Evolutionary conservation across 2,113 vertebrate genomes (phyloP), one percentile per base, ranked within the genome.

Genomic region (Varanus komodoensis): DNA sequence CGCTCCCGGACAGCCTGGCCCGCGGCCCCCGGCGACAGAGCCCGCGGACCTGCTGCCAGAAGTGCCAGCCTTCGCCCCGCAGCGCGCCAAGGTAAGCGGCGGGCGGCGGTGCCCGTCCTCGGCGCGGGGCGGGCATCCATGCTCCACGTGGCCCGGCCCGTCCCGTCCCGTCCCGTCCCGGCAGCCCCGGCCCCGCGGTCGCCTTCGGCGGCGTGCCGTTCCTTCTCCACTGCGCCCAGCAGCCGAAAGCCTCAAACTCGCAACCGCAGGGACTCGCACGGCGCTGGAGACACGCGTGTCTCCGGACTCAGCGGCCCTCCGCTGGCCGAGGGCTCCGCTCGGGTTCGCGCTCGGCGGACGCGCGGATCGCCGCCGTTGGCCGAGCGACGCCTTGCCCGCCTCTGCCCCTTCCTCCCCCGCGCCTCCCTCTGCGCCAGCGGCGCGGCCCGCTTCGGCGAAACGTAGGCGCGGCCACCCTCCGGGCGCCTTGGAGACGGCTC

Each of bases 11-110:
- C 27, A 23, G n/a, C 5, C 75, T 87, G 25, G 38, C 75, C 52
- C 75, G 86, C 57, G 69, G 75, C 61, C 86, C 86, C 86, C 8
- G 86, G 38, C 61, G 86, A 3, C 48, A 75, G 44, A 80, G 75
- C 86, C 11, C 44, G 19, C 38, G 75, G 44, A 50, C 77, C 21
- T 79, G 57, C 38, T 87, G 86, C 86, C 86, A 79, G 8, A 27
- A n/a, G 8, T 87, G 85, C 73, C 73, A 25, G 52, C 85, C 85
- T 1, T 6, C 85, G 11, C 2, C 54, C 23, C 5, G 44, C 7
- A 19, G 6, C 6, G 29, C 34, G 21, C 27, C 64, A 29, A 32
- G 32, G 84, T 71, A 57, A 57, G 69, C 1, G 1, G 23, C 3
- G 67, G n/a, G 17, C 17, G 6, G 57, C 19, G 15, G 78, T 32